phyloP scores from a whole-genome alignment of 2,888 invertebrate species.

The Boloria selene region DNA sequence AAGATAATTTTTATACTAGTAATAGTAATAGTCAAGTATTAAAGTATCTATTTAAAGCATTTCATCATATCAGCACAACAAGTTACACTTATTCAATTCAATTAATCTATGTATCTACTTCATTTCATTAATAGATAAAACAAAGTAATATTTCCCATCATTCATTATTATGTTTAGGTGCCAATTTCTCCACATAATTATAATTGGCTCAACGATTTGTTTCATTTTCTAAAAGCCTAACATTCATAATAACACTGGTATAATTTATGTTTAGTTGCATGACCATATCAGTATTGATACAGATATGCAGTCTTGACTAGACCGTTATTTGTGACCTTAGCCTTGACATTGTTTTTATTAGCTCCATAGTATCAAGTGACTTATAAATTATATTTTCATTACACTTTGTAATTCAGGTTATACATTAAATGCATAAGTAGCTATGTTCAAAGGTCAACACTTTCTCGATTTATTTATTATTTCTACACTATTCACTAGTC shows the following conservation, averaged over 20 bases:
- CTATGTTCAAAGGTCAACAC: neutral
- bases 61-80: constrained; percentile 36
- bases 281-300: constrained; percentile 1
- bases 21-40: constrained; percentile 27
- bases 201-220: constrained; percentile 1
- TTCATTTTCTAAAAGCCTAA: neutral
- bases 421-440: neutral
- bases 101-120: constrained; percentile 16
- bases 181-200: constrained; percentile 7
- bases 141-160: constrained; percentile 13
- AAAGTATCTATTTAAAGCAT: constrained; percentile 38
- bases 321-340: constrained; percentile 10
- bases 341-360: neutral
- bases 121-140: constrained; percentile 15
- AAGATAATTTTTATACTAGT: constrained; percentile 16
- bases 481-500: neutral
- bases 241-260: no score
- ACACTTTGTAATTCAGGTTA: neutral
- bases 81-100: constrained; percentile 26
- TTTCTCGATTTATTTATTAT: neutral
- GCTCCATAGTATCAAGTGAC: neutral
- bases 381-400: no score
- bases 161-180: neutral
- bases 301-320: constrained; percentile 16
- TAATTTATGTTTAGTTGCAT: neutral